These are phyloP conservation scores for Diorhabda elongata DNA, from an alignment of 1,140 invertebrate species.

Conservation along the genomic window DNA sequence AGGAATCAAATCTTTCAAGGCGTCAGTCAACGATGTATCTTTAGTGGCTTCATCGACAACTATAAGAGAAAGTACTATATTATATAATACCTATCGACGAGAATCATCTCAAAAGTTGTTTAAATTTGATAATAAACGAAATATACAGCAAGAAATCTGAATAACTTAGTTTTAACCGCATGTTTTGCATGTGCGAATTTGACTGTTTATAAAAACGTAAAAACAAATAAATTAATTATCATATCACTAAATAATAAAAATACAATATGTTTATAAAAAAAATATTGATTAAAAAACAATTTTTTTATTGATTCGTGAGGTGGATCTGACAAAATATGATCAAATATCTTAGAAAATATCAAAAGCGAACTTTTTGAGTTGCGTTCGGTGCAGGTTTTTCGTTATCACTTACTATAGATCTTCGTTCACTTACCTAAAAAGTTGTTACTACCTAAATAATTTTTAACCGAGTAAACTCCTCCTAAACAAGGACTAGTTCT, in stretches of 20 bases:
- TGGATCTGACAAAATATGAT: neutral
- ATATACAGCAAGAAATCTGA: neutral
- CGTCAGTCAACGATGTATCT: constrained; percentile 4
- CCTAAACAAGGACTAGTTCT: neutral
- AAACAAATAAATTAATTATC: neutral
- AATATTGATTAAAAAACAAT: too few species aligned
- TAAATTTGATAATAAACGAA: neutral
- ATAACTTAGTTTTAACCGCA: neutral
- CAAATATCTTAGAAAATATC: neutral
- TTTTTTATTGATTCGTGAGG: too few species aligned
- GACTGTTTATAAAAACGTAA: neutral
- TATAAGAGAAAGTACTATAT: constrained; percentile 20
- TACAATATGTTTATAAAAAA: too few species aligned
- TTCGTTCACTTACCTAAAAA: constrained; percentile 2
- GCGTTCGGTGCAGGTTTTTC: neutral
- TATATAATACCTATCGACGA: neutral
- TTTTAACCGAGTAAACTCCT: neutral
- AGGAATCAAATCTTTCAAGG: constrained; percentile 20
- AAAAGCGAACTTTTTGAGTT: neutral
- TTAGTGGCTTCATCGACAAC: constrained; percentile 22
- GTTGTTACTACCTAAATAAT: constrained; percentile 2
- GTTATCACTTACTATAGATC: neutral
- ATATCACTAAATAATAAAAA: neutral
- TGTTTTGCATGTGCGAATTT: neutral
- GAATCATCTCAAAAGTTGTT: neutral